Conservation (phyloP, 1,140 invertebrate species). For the Armadillidium nasatum region DNA sequence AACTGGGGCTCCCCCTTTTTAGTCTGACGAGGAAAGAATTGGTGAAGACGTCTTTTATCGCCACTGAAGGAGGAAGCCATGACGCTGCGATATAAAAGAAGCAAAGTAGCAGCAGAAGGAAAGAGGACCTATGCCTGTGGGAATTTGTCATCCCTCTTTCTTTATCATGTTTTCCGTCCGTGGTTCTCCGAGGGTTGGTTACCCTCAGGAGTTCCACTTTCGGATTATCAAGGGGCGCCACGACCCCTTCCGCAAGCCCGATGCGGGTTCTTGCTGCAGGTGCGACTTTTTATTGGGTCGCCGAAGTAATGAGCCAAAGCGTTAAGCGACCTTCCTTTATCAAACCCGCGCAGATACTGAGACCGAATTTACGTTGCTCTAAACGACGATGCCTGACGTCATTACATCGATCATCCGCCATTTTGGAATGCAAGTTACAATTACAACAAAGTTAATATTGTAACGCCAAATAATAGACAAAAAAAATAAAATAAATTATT, state of each 20-base stretch:
- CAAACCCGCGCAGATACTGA: conserved; percentile 4
- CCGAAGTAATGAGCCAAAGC: not conserved
- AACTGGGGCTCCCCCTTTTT: not conserved
- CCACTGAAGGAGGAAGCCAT: not conserved
- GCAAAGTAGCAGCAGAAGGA: not conserved
- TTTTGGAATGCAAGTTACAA: not conserved
- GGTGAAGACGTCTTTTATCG: not conserved
- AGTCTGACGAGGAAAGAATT: not conserved
- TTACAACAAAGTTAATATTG: not conserved
- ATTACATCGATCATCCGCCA: conserved; percentile 6
- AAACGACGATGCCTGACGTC: not conserved
- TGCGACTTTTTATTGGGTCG: not conserved
- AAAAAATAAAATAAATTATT: not conserved
- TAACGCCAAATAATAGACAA: not conserved
- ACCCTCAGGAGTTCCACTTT: not conserved
- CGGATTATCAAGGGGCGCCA: not conserved
- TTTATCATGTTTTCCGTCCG: not conserved
- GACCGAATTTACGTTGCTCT: conserved; percentile 3
- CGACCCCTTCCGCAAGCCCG: conserved; percentile 1
- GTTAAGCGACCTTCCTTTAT: not conserved
- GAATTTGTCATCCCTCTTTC: not conserved
- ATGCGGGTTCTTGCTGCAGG: not conserved
- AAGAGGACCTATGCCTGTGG: not conserved
- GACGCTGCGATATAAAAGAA: not conserved
- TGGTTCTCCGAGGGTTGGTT: not conserved